Evolutionary conservation across 2,888 invertebrate genomes (phyloP).

Genomic region (Torymus tubicola): DNA sequence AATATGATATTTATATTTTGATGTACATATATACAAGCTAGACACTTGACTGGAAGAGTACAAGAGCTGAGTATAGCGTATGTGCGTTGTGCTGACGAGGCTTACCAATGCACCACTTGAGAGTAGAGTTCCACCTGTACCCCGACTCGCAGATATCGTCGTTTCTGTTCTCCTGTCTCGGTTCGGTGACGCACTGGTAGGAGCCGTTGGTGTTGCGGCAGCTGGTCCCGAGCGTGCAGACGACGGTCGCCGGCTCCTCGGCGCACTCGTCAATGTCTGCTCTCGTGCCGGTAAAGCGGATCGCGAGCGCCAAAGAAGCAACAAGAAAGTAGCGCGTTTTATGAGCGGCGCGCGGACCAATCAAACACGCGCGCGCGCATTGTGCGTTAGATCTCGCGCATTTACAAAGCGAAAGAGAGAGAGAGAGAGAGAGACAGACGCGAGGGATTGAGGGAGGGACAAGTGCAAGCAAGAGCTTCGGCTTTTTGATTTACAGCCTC

Average conservation of each 20-base stretch:
- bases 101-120: slow-evolving; percentile 73
- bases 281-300: slow-evolving; percentile 31
- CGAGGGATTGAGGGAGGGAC: neutral
- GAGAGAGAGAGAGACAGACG: neutral
- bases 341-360: slow-evolving; percentile 29
- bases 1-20: too few species aligned
- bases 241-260: slow-evolving; percentile 80
- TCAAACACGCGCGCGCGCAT: slow-evolving; percentile 27
- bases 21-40: too few species aligned
- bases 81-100: neutral
- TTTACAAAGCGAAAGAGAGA: neutral
- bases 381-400: slow-evolving; percentile 6
- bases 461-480: slow-evolving; percentile 7
- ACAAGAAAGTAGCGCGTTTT: slow-evolving; percentile 44
- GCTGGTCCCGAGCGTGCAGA: slow-evolving; percentile 73
- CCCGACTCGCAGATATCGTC: slow-evolving; percentile 67
- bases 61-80: too few species aligned
- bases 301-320: slow-evolving; percentile 41
- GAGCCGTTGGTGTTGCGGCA: slow-evolving; percentile 78
- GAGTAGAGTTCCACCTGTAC: slow-evolving; percentile 69
- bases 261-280: slow-evolving; percentile 89
- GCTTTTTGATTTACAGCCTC: neutral
- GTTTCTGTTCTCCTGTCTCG: neutral
- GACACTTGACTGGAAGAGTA: too few species aligned
- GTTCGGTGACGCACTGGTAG: slow-evolving; percentile 75